These are phyloP conservation scores for Lordiphosa andalusiaca DNA, from an alignment of 2,888 invertebrate species.

Conservation along the genomic window DNA sequence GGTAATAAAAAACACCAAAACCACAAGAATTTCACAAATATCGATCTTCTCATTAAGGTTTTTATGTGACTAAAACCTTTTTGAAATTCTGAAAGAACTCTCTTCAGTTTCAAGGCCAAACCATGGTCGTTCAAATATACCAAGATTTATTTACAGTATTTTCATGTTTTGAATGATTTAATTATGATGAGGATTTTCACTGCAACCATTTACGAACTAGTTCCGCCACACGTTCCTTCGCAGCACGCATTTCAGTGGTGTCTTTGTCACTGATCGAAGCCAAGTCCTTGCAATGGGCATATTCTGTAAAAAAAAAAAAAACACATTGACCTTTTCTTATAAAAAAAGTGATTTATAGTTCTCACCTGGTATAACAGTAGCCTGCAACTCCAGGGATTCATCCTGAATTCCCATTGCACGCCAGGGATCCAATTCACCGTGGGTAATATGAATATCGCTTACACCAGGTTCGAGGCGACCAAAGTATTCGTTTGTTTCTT, in stretches of 20 bases:
- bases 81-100: too few relatives aligned
- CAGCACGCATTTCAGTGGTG: conserved; percentile 67
- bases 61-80: too few relatives aligned
- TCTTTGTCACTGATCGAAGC: conserved; percentile 70
- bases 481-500: conserved; percentile 80
- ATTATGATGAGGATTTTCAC: conserved; percentile 12
- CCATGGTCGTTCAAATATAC: neutral
- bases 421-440: conserved; percentile 83
- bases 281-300: conserved; percentile 78
- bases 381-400: conserved; percentile 61
- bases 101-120: too few relatives aligned
- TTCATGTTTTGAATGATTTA: neutral
- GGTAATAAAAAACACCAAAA: too few relatives aligned
- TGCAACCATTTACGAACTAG: conserved; percentile 73
- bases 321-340: neutral
- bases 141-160: neutral
- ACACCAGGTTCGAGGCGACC: conserved; percentile 81
- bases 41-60: too few relatives aligned
- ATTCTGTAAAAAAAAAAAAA: conserved; percentile 44
- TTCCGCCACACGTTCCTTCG: conserved; percentile 74
- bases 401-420: conserved; percentile 81
- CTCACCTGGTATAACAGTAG: conserved; percentile 73
- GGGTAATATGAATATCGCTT: conserved; percentile 81
- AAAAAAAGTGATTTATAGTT: fast-evolving
- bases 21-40: too few relatives aligned